A percentile compares a stretch with the other conserved stretches of the same genome.
These are phyloP conservation scores for Chrosomus eos DNA, from an alignment of 2,797 vertebrate genomes.

Conservation along the genomic window DNA sequence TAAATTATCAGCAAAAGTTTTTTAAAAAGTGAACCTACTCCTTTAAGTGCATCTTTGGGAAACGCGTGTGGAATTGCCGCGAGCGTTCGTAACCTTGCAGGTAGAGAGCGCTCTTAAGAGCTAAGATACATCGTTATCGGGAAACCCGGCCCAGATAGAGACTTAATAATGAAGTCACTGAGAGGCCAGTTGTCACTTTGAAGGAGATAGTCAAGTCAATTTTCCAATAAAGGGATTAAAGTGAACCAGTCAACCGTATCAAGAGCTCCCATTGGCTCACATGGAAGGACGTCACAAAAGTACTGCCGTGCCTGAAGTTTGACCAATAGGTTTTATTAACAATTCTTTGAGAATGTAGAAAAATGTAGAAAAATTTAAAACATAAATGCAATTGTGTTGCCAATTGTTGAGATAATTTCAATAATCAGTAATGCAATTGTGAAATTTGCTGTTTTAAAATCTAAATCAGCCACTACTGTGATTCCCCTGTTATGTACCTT, in stretches of 20 bases:
- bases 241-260: not conserved
- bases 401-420: not conserved
- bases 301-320: not conserved
- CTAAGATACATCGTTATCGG: no score
- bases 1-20: no score
- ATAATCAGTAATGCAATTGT: not conserved
- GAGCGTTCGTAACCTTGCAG: no score
- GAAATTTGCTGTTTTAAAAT: not conserved
- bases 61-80: no score
- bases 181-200: constrained; percentile 1
- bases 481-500: no score
- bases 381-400: not conserved
- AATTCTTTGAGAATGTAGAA: no score
- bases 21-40: no score
- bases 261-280: not conserved
- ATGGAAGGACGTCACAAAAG: not conserved
- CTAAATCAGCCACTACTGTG: not conserved
- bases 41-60: no score
- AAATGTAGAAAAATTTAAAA: no score
- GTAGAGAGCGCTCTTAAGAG: no score
- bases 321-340: no score
- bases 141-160: no score
- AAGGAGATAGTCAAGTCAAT: not conserved
- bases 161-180: not conserved
- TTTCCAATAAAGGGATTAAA: not conserved